Base-by-base conservation (phyloP, 2,797 vertebrate genomes). In the Schizopygopsis malacanthus region DNA sequence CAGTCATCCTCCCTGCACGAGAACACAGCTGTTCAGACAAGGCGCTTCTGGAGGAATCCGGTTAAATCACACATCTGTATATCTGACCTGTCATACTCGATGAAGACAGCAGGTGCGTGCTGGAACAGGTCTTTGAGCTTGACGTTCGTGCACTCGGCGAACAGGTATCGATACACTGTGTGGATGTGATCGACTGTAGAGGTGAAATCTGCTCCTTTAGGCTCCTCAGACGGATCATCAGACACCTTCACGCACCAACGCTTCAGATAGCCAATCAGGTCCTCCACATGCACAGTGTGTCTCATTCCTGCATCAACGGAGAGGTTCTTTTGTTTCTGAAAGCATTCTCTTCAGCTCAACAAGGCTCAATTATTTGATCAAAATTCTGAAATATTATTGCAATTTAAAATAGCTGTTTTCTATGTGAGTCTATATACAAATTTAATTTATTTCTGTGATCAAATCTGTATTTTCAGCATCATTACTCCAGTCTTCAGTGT, bases 111-210 rank as follows among this genome's bases (percentile, higher is more conserved):
- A 0, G 96, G 95, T 0, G 85, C 92, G 12, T 93, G 92, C 86
- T 94, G 91, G 90, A 96, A 96, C 85, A 96, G 92, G 41, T 94
- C 92, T 89, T 77, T 95, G 81, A 96, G 92, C 80, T 86, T 89
- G 41, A 16, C 4, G 9, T n/a, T 89, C 65, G 93, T 67, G 87
- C 95, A 95, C 89, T 95, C 91, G 0, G 12, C 79, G 1, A 82
- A 25, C 76, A 96, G 93, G 83, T 95, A 96, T 1, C 4, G 85
- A 91, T 96, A 96, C 63, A 96, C 88, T 0, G 76, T 90, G 89
- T 94, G 88, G 82, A 96, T 91, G 91, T 96, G 96, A 78, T 92
- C 47, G 3, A 92, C 81, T 0, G 93, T 95, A 61, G 94, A 93
- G 13, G 43, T 93, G 89, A 96, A 96, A 1, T 59, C 8, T 0